Evolutionary conservation across 2,888 invertebrate genomes (phyloP), one percentile per base, ranked within the genome.

Genomic region (Thecophora atra): DNA sequence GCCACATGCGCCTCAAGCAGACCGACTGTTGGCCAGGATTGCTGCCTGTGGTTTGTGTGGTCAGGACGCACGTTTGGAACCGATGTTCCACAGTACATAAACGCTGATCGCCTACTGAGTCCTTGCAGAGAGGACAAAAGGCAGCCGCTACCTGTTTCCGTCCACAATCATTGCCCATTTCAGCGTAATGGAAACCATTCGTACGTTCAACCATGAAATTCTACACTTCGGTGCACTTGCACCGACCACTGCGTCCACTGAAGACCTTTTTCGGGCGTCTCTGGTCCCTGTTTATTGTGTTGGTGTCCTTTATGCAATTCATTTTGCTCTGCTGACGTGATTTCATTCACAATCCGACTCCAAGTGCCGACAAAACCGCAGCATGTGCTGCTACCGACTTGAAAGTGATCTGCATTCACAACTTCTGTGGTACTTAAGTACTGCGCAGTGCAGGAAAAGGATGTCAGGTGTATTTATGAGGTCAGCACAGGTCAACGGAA

Each of bases 1-100:
- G 78, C 75, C 72, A 66, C 44, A 69, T 37, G 52, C 44, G 75
- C 79, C 80, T 82, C 81, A 74, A n/a, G n/a, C 82, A 82, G 75
- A 77, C 72, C 66, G 67, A 72, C 70, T 72, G 75, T 72, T 70
- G 70, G 75, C 52, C 72, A 72, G 64, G 73, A 65, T 60, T 71
- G 51, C 52, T 30, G 21, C 47, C 28, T 52, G 26, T 51, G 28
- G 8, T 54, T 30, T 81, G 28, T n/a, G n/a, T n/a, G 15, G 66
- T 52, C 44, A 21, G 21, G 15, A 76, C 76, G 26, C 19, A 70
- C 66, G 70, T 44, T 64, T 67, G 70, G 69, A n/a, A 28, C 51
- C 51, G 70, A 68, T 19, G 30, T 56, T 56, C 30, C 58, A 19
- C 37, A 30, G 7, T 37, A 44, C 60, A 17, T n/a, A 65, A 30